These are phyloP conservation scores for Drosophila nikananu DNA, from an alignment of 1,140 invertebrate genomes.

Conservation along the genomic window DNA sequence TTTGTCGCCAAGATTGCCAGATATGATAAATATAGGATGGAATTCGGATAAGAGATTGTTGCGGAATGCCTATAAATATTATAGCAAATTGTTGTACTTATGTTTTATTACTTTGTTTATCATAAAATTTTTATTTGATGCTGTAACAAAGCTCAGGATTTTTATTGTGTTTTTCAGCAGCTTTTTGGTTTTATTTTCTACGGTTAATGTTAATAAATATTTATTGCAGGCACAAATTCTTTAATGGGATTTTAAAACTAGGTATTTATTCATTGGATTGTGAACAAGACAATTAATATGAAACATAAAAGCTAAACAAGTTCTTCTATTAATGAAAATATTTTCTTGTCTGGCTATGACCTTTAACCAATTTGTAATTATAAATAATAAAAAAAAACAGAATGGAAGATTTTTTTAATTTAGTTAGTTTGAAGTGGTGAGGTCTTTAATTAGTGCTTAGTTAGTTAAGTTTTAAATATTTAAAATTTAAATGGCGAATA, in stretches of 20 bases:
- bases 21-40: conserved; percentile 25
- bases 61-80: conserved; percentile 8
- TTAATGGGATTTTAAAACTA: neutral
- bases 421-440: too few species aligned
- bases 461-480: too few species aligned
- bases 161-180: neutral
- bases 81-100: neutral
- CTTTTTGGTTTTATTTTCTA: neutral
- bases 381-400: neutral
- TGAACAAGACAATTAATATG: neutral
- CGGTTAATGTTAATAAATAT: neutral
- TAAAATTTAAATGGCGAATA: too few species aligned
- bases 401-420: too few species aligned
- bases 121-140: neutral
- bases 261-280: neutral
- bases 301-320: neutral
- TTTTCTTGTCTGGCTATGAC: neutral
- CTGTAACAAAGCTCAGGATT: neutral
- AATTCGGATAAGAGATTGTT: conserved; percentile 22
- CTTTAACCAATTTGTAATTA: neutral
- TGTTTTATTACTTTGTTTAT: conserved; percentile 4
- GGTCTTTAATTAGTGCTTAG: too few species aligned
- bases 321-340: neutral
- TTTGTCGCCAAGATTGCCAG: conserved; percentile 15
- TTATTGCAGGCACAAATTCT: neutral